Conservation (phyloP, 37 sponge, comb jelly and placozoan species). For the Mnemiopsis leidyi region DNA sequence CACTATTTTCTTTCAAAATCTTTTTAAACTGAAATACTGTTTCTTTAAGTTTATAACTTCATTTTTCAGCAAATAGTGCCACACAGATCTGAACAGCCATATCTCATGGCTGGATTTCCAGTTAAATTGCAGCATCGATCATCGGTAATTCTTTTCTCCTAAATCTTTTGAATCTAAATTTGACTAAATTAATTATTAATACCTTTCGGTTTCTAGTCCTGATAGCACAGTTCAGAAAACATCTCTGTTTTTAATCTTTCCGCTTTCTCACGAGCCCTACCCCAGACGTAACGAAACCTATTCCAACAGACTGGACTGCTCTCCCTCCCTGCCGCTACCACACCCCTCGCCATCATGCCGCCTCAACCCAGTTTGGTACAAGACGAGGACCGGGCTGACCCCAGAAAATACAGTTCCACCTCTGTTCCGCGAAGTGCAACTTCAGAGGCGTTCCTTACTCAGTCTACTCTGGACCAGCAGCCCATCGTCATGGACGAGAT, state of each 20-base stretch:
- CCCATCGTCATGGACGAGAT: constrained; percentile 45
- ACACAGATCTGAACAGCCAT: constrained; percentile 26
- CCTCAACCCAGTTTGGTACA: constrained; percentile 1
- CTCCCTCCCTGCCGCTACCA: neutral
- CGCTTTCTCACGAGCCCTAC: too few species aligned
- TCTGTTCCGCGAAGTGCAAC: neutral
- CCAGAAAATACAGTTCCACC: neutral
- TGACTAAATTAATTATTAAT: too few species aligned
- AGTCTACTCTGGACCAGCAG: neutral
- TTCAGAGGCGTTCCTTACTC: neutral
- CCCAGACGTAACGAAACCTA: neutral
- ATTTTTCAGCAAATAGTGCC: constrained; percentile 36
- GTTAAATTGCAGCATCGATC: neutral
- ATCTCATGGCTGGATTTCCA: constrained; percentile 3
- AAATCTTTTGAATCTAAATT: too few species aligned
- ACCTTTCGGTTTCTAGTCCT: too few species aligned
- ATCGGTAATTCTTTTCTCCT: neutral
- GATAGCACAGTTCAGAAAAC: too few species aligned
- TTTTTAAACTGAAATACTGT: too few species aligned
- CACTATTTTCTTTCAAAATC: too few species aligned
- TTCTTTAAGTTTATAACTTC: too few species aligned
- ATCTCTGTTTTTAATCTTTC: too few species aligned
- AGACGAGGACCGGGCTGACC: neutral
- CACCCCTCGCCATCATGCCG: neutral
- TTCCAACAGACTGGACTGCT: neutral